Percentiles rank a stretch among this genome's conserved stretches.
Conservation (phyloP, 92 coral and sea anemone species). For the Porites divaricata region DNA sequence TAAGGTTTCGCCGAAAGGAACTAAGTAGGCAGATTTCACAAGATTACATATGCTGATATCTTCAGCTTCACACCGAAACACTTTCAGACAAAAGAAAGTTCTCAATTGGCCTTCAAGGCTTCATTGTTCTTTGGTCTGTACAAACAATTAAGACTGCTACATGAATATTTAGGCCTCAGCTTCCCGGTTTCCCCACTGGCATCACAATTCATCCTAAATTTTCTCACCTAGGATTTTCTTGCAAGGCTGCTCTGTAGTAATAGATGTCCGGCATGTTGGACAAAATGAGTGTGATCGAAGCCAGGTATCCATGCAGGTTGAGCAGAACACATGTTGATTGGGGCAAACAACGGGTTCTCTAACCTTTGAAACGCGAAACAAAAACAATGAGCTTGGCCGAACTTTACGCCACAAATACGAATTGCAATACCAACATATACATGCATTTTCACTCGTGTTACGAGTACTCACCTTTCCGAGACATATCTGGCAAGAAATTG, state of each 20-base stretch:
- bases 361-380: constrained; percentile 61
- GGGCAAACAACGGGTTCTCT: constrained; percentile 98
- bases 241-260: constrained; percentile 91
- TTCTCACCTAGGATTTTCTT: constrained; percentile 93
- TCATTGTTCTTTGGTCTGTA: background rate
- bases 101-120: background rate
- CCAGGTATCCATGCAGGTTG: constrained; percentile 97
- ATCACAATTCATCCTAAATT: no score
- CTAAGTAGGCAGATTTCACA: background rate
- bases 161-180: background rate
- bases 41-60: no score
- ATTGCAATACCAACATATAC: background rate
- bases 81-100: background rate
- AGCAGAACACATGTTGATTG: constrained; percentile 96
- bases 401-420: background rate
- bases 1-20: background rate
- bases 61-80: background rate
- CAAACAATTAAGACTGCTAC: background rate
- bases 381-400: background rate
- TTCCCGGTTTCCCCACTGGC: background rate
- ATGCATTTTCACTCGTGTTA: background rate
- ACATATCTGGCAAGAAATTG: constrained; percentile 98
- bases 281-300: constrained; percentile 86
- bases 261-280: constrained; percentile 97
- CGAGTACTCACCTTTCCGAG: constrained; percentile 92